phyloP scores from a whole-genome alignment of 1,140 invertebrate genomes.

The Magallana angulata region DNA sequence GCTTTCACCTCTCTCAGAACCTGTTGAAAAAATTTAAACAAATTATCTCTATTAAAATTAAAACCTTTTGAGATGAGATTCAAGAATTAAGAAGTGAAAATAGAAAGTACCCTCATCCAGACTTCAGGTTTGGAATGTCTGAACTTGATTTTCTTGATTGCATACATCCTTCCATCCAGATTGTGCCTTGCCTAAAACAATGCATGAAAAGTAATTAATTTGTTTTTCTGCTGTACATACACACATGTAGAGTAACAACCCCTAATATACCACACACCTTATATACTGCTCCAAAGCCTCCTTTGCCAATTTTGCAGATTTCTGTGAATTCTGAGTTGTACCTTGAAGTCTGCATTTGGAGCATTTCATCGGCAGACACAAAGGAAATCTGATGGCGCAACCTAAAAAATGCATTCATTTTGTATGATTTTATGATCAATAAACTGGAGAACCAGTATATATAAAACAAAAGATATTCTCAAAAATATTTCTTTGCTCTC shows the following conservation, averaged over 20 bases:
- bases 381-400: neutral
- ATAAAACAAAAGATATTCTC: no score
- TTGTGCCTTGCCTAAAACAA: conserved; percentile 84
- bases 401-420: neutral
- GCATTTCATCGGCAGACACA: conserved; percentile 55
- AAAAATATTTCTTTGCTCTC: no score
- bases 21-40: conserved; percentile 52
- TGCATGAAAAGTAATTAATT: conserved; percentile 3
- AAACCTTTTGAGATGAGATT: neutral
- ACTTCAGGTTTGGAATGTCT: conserved; percentile 71
- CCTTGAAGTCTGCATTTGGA: conserved; percentile 77
- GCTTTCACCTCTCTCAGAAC: conserved; percentile 87
- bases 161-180: conserved; percentile 88
- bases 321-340: conserved; percentile 89
- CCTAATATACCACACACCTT: conserved; percentile 63
- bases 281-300: conserved; percentile 84
- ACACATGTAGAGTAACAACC: no score
- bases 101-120: conserved; percentile 72
- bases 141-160: conserved; percentile 88
- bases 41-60: neutral
- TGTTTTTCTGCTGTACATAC: no score
- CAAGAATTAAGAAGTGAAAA: neutral
- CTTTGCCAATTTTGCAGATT: conserved; percentile 85
- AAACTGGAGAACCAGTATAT: no score
- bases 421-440: no score